Base-by-base conservation (phyloP, 2,888 invertebrate genomes). In the Mactromeris polynyma region DNA sequence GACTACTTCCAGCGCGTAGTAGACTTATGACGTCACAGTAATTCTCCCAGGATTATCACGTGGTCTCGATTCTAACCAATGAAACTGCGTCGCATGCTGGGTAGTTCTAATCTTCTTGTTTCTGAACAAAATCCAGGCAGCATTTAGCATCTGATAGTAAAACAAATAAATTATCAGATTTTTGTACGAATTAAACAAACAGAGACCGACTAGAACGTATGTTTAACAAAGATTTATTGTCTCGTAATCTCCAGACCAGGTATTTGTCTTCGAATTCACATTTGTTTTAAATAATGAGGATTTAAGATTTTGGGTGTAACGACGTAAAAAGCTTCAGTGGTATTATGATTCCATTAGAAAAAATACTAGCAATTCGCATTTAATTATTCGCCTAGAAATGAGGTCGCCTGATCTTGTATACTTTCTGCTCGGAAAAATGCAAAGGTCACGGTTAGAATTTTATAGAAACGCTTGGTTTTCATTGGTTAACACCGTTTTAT, bases 21-120 rank as follows among this genome's bases (percentile, higher is more conserved):
- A 82, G 69, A 82, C 64, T 38, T 40, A 69, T 82, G 82, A 82
- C 82, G 82, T 82, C 82, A 82, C 40, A 40, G 11, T 42, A 42
- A 38, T 69, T 82, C n/a, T n/a, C 82, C 58, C 64, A 82, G 40
- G 58, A 82, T 64, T 54, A n/a, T 64, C 82, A 69, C 82, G 42
- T 82, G 82, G 21, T 36, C 19, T 38, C 4, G 33, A 11, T 36
- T 26, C 33, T 33, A 73, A 36, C 73, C 73, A 73, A 73, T 73
- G 33, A 14, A 26, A 73, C 17, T 1, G 9, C 36, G 31, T 33
- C 73, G 73, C 36, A 11, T 14, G 73, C 73, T 73, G 73, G 36
- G 6, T 14, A 69, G 69, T 14, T 33, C 33, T 11, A 69, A 69
- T 69, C 69, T 69, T 69, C 31, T 33, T 31, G 26, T 31, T 69